Evolutionary conservation across 2,797 vertebrate species (phyloP).

Genomic region (Nothura maculosa): DNA sequence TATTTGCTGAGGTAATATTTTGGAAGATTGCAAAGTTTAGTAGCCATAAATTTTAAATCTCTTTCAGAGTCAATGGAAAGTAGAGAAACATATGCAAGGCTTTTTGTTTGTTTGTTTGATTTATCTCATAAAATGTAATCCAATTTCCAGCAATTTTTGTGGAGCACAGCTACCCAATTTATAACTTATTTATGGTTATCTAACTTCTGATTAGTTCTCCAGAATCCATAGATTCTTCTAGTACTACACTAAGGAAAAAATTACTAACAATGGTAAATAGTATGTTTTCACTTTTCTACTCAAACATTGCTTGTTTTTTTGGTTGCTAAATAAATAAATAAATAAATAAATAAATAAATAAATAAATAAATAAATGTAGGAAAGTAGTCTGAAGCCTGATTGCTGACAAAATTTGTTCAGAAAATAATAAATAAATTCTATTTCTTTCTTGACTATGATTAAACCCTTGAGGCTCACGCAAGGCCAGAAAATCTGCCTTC

Average conservation of each 20-base stretch:
- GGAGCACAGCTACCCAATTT: accelerated
- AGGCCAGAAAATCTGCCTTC: not conserved
- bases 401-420: not conserved
- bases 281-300: not conserved
- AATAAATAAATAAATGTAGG: not conserved
- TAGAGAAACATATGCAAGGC: accelerated
- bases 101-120: too few relatives aligned
- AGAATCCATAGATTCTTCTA: not conserved
- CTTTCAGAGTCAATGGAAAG: not conserved
- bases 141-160: not conserved
- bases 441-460: not conserved
- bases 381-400: not conserved
- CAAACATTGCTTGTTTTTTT: not conserved
- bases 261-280: not conserved
- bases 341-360: too few relatives aligned
- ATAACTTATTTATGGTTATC: not conserved
- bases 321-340: not conserved
- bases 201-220: not conserved
- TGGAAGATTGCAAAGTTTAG: not conserved
- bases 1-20: not conserved
- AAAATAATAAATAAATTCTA: not conserved
- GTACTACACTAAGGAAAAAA: not conserved
- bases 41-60: not conserved
- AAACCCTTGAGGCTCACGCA: not conserved
- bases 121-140: not conserved